Conservation (phyloP, 2,113 vertebrate species). For the Saimiri boliviensis region DNA sequence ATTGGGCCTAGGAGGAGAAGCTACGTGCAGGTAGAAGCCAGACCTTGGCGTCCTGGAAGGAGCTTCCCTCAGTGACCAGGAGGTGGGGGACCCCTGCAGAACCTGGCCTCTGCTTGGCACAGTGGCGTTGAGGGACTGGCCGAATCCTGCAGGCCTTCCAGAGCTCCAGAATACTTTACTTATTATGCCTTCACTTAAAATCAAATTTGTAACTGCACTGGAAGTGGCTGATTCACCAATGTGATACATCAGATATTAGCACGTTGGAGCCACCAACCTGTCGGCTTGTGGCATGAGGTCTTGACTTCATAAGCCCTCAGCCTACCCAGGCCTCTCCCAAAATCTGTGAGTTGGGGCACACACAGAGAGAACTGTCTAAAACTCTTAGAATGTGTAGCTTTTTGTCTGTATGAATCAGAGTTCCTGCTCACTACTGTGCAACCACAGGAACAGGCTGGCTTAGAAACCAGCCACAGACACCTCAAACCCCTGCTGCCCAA, state of each 20-base stretch:
- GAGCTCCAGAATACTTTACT: no score
- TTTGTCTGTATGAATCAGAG: neutral
- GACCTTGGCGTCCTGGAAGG: rapidly evolving
- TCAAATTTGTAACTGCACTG: neutral
- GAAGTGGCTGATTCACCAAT: neutral
- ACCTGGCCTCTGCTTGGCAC: rapidly evolving
- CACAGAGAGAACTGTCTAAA: neutral
- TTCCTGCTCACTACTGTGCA: no score
- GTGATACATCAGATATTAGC: neutral
- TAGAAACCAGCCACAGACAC: neutral
- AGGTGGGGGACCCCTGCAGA: rapidly evolving
- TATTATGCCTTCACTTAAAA: neutral
- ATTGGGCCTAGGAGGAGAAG: neutral
- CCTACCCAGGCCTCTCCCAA: neutral
- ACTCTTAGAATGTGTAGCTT: neutral
- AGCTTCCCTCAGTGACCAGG: neutral
- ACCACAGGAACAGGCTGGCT: neutral
- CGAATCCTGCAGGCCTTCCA: neutral
- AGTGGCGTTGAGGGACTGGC: rapidly evolving
- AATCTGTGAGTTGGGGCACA: no score
- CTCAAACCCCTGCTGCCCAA: neutral
- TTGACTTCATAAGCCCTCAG: neutral
- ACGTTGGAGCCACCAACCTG: neutral
- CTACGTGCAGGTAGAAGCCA: neutral
- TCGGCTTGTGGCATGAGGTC: neutral